Base-by-base conservation (phyloP, 1,140 invertebrate species). In the Meloidogyne chitwoodi region DNA sequence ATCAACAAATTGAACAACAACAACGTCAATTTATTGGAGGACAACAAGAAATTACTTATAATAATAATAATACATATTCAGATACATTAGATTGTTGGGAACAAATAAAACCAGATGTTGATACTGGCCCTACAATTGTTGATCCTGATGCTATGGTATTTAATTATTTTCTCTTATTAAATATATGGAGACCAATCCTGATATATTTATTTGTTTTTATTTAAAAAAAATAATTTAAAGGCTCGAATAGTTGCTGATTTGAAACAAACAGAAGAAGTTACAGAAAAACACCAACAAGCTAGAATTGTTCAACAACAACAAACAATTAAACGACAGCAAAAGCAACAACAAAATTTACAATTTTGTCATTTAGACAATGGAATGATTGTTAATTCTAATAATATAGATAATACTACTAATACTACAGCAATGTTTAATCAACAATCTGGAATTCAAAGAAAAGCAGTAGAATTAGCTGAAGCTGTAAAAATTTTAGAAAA, bases 11-110 rank as follows among this genome's bases (percentile, higher is more conserved):
- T 22, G 31, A 44, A 41, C 68, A 69, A 70, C 68, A 44, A 29
- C 34, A 70, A 22, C 16, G 48, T 56, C 48, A 24, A 26, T 22
- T 38, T 68, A 14, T 10, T 34, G n/a, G n/a, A n/a, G n/a, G n/a
- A 67, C 65, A 22, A 66, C 66, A 24, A 68, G 8, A 26, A 34
- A 34, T 61, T 27, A 12, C 6, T 48, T 72, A 48, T 56, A 56
- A 56, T n/a, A 61, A 44, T 2, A 44, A 70, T 61, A 44, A 44
- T 44, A 41, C 71, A 16, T 73, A 64, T 31, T 26, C 41, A 24
- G 71, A 73, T 2, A 73, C 71, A 2, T 73, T 73, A 34, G 71
- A 73, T 61, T 73, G 71, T 34, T 73, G 71, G 71, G 71, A 73
- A 38, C 71, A 73, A 61, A 73, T 73, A 29, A 73, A 73, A 10